A percentile compares a stretch with the other conserved stretches of the same genome.
Evolutionary conservation across 1,140 invertebrate species (phyloP).

Genomic region (Laodelphax striatellus): DNA sequence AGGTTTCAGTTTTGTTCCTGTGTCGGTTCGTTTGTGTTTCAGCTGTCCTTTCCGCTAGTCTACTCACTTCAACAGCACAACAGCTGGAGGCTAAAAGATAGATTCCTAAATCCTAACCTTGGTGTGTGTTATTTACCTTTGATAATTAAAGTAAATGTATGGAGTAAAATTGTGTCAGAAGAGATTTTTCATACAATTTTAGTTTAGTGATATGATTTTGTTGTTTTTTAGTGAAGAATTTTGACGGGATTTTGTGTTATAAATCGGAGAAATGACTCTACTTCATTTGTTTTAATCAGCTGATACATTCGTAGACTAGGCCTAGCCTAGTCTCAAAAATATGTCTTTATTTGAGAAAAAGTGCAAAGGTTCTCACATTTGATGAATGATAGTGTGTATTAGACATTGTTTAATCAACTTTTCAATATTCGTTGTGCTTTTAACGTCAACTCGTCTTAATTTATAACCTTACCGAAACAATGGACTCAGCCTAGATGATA

Average conservation of each 20-base stretch:
- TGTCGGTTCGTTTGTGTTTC: background rate
- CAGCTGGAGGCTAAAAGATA: background rate
- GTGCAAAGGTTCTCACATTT: background rate
- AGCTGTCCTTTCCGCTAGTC: background rate
- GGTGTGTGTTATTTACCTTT: conserved; percentile 1
- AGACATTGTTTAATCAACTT: background rate
- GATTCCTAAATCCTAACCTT: background rate
- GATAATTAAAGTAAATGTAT: background rate
- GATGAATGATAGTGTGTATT: background rate
- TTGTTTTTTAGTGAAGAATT: background rate
- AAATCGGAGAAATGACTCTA: background rate
- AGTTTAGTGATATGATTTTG: background rate
- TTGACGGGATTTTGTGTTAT: background rate
- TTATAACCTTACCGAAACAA: background rate
- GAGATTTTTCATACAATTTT: background rate
- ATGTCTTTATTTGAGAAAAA: background rate
- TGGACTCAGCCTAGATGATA: background rate
- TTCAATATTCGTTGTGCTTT: background rate
- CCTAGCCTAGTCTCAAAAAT: conserved; percentile 1
- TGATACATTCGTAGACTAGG: background rate
- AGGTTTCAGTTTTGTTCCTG: background rate
- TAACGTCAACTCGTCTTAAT: background rate
- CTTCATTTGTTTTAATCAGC: background rate
- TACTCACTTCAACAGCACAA: background rate
- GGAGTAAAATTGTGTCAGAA: background rate